Conservation (phyloP, 2,113 vertebrate species). For the Barnardius zonarius region DNA sequence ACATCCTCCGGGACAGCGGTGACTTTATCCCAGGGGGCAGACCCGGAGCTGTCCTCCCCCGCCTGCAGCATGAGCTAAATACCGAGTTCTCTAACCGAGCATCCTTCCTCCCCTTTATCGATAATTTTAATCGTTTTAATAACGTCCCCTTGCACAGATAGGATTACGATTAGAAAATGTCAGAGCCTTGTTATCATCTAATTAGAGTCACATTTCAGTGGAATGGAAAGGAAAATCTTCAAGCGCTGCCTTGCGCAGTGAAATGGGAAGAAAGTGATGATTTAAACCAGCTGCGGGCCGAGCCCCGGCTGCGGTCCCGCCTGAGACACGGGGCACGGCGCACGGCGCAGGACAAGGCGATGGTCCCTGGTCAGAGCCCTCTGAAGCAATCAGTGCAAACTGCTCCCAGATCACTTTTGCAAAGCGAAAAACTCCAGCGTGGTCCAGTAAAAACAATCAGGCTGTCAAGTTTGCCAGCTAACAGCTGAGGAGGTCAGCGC, state of each 20-base stretch:
- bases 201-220: conserved; percentile 73
- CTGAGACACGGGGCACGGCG: background rate
- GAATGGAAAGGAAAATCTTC: conserved; percentile 60
- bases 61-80: background rate
- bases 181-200: conserved; percentile 75
- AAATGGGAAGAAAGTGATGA: conserved; percentile 68
- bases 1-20: accelerated
- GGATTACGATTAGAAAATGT: conserved; percentile 74
- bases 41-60: background rate
- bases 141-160: conserved; percentile 48
- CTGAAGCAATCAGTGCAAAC: conserved; percentile 29
- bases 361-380: conserved; percentile 9
- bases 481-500: conserved; percentile 68
- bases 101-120: conserved; percentile 42
- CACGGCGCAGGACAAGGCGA: background rate
- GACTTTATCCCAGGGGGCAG: background rate
- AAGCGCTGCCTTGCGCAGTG: conserved; percentile 39
- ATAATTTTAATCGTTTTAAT: conserved; percentile 54
- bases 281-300: conserved; percentile 63
- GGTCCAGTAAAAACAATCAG: conserved; percentile 63
- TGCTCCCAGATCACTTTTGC: conserved; percentile 36
- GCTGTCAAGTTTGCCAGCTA: conserved; percentile 55
- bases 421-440: background rate
- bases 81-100: background rate
- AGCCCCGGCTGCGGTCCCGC: background rate